A percentile compares a stretch with the other conserved stretches of the same genome.
phyloP scores from a whole-genome alignment of 2,888 invertebrate genomes.

The Agrochola lota region DNA sequence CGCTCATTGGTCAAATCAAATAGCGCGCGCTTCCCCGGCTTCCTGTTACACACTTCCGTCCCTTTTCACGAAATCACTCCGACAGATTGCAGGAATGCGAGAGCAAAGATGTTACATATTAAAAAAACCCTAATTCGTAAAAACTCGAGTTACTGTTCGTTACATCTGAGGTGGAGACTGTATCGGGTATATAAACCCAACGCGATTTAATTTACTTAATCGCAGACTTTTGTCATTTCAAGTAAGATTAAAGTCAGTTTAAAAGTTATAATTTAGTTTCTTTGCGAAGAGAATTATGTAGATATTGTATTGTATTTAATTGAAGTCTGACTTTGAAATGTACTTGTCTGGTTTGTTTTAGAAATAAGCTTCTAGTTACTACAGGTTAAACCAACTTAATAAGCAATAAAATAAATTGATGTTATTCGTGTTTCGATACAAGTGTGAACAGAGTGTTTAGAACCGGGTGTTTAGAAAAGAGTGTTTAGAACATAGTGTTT shows the following conservation, averaged over 20 bases:
- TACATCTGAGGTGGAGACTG: background rate
- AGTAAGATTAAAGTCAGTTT: conserved; percentile 15
- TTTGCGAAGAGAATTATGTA: conserved; percentile 11
- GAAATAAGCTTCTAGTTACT: background rate
- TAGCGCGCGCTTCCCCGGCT: no score
- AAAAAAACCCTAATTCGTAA: background rate
- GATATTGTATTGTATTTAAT: conserved; percentile 29
- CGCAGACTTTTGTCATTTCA: conserved; percentile 10
- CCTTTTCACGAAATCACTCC: no score
- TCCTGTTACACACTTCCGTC: no score
- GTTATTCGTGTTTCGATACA: background rate
- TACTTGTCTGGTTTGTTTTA: conserved; percentile 21
- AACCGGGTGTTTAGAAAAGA: no score
- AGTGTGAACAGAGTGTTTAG: background rate
- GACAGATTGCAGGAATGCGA: no score
- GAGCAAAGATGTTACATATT: no score
- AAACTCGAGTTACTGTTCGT: background rate
- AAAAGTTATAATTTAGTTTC: conserved; percentile 22
- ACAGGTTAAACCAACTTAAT: background rate
- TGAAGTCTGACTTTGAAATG: conserved; percentile 34
- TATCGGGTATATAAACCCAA: conserved; percentile 4
- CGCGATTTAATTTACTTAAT: conserved; percentile 24
- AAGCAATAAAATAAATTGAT: background rate
- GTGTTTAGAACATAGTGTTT: no score
- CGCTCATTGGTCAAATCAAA: no score